phyloP scores from a whole-genome alignment of 2,888 invertebrate genomes.

The Ectemnius lituratus region DNA sequence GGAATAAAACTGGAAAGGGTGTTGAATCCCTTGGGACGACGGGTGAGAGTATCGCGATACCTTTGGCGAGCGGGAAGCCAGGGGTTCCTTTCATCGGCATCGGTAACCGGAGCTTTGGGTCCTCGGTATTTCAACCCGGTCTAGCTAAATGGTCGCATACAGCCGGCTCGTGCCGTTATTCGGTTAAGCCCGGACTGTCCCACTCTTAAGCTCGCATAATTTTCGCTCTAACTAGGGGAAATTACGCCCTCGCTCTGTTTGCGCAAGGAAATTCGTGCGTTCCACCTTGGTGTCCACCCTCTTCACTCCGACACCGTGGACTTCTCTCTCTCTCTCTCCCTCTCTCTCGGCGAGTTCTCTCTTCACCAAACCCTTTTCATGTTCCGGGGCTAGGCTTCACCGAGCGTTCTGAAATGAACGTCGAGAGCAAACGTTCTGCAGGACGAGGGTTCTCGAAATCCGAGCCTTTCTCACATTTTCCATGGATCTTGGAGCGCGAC shows the following conservation, averaged over 20 bases:
- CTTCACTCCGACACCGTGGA: conserved; percentile 24
- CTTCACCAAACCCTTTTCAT: conserved; percentile 17
- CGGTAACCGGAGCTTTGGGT: conserved; percentile 44
- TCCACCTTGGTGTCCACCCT: neutral
- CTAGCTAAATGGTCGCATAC: conserved; percentile 34
- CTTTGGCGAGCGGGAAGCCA: conserved; percentile 20
- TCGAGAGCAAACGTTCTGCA: conserved; percentile 49
- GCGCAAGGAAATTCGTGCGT: conserved; percentile 63
- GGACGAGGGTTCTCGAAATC: conserved; percentile 42
- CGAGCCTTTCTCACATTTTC: conserved; percentile 45
- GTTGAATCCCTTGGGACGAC: neutral
- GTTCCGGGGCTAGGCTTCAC: neutral
- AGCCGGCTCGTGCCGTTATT: conserved; percentile 57
- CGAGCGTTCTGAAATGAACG: conserved; percentile 47
- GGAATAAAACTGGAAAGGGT: neutral
- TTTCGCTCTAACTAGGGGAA: conserved; percentile 69
- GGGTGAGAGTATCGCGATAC: conserved; percentile 20
- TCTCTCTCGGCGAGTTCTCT: conserved; percentile 10
- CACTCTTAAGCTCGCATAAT: conserved; percentile 72
- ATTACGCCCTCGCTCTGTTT: conserved; percentile 65
- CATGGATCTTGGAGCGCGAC: conserved; percentile 32
- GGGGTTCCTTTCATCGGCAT: conserved; percentile 25
- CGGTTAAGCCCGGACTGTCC: conserved; percentile 70
- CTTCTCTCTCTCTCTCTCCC: neutral
- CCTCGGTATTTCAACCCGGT: conserved; percentile 51